These are phyloP conservation scores for Enteromius fasciolatus DNA, from an alignment of 2,797 vertebrate genomes.

Conservation along the genomic window DNA sequence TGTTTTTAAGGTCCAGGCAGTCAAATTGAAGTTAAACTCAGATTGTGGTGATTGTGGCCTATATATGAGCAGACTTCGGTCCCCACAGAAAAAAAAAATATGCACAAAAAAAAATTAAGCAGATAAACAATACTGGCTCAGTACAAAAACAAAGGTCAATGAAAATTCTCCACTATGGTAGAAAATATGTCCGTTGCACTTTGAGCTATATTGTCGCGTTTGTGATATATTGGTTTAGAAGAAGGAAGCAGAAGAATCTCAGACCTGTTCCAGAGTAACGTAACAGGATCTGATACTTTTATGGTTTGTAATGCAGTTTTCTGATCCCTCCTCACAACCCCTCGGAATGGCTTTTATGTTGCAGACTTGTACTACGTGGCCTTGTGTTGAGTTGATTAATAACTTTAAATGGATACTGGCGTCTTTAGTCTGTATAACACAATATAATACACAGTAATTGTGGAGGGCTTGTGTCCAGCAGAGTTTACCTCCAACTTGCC, in stretches of 20 bases:
- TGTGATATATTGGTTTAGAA: conserved; percentile 4
- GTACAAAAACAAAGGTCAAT: background rate
- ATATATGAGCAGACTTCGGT: background rate
- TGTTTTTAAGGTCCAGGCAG: no score
- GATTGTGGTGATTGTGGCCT: background rate
- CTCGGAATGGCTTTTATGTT: background rate
- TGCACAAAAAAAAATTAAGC: no score
- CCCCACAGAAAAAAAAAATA: background rate
- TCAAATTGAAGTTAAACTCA: no score
- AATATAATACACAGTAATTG: background rate
- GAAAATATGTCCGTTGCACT: background rate
- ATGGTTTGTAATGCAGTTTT: conserved; percentile 7
- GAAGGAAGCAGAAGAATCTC: conserved; percentile 27
- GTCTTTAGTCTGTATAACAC: background rate
- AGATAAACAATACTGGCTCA: background rate
- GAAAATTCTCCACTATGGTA: background rate
- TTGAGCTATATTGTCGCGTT: background rate
- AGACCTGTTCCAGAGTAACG: conserved; percentile 7
- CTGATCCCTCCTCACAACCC: background rate
- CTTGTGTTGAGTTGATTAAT: background rate
- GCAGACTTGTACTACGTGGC: no score
- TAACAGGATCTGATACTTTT: conserved; percentile 45
- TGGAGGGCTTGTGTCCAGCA: background rate
- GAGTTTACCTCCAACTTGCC: background rate
- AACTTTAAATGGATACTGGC: background rate